These are phyloP conservation scores for Oryzias dopingdopingensis DNA, from an alignment of 2,797 vertebrate genomes.

Conservation along the genomic window DNA sequence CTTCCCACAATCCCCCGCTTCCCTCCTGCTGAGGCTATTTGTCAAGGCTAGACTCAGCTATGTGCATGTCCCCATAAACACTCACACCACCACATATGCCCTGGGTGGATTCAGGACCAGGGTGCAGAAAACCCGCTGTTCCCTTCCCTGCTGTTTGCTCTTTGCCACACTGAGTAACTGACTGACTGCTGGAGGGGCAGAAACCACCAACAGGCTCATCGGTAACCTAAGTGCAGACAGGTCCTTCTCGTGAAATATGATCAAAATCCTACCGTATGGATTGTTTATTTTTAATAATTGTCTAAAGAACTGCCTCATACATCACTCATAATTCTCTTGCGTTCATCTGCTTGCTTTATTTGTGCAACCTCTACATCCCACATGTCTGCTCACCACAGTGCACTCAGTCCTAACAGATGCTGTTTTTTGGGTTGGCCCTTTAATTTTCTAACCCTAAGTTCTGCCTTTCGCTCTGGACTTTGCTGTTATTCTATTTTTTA, in stretches of 20 bases:
- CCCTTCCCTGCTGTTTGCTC: constrained; percentile 34
- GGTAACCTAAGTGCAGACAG: constrained; percentile 39
- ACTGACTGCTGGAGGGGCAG: constrained; percentile 30
- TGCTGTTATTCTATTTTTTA: constrained; percentile 49
- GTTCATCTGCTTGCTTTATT: constrained; percentile 10
- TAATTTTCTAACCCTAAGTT: constrained; percentile 57
- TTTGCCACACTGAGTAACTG: constrained; percentile 22
- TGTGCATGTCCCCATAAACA: constrained; percentile 13
- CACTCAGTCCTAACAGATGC: constrained; percentile 46
- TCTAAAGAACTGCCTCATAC: neutral
- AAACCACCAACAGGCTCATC: constrained; percentile 35
- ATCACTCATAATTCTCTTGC: constrained; percentile 27
- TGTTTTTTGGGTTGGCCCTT: constrained; percentile 40
- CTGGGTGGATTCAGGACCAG: constrained; percentile 30
- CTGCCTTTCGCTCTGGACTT: constrained; percentile 36
- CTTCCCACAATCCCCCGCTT: constrained; percentile 33
- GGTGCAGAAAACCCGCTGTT: constrained; percentile 17
- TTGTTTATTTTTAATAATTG: constrained; percentile 6
- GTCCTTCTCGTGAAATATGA: constrained; percentile 35
- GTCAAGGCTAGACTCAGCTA: constrained; percentile 51
- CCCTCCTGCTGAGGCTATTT: constrained; percentile 68
- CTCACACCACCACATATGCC: constrained; percentile 19
- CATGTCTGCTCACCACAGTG: constrained; percentile 44
- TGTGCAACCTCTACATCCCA: constrained; percentile 18
- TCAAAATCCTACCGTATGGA: neutral